Evolutionary conservation across 35 echinoderm and acorn worm species (phyloP), one percentile per base, ranked within the genome.

Genomic region (Patiria miniata): DNA sequence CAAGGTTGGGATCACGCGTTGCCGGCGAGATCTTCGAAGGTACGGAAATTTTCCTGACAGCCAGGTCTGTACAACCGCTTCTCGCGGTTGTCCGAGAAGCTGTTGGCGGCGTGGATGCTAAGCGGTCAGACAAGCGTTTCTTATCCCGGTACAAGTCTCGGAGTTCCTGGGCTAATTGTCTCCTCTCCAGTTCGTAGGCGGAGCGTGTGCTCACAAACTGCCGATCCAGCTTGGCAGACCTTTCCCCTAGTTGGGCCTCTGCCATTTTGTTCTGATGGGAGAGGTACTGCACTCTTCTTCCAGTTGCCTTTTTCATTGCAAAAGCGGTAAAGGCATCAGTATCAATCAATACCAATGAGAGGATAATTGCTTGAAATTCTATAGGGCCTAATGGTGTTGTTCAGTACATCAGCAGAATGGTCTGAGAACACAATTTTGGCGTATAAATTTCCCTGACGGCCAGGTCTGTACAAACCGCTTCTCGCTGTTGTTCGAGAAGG

Each of bases 121-220:
- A 73, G 9, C 65, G 65, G 7, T 18, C 19, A 34, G 2, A 2
- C 19, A 73, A 26, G 8, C 65, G 26, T 30, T 30, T 73, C n/a
- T 73, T 73, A 18, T 30, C 65, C 18, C 65, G 65, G 8, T 18
- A 26, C 26, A 73, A 30, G 26, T 73, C 65, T 14, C 65, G 65
- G 65, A 73, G 65, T 23, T 73, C 65, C 9, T 73, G 65, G 65
- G 65, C 65, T 12, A 73, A 23, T 73, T 73, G 65, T 30, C 65
- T 73, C 65, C 65, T 73, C 65, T 73, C 65, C 1, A 32, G 65
- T 23, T 73, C 26, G 26, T 73, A 73, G 30, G 65, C 65, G 65
- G 65, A 26, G 34, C 65, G 23, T 34, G 21, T 73, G 10, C 26
- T 32, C 7, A 73, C 34, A 23, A 73, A 34, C 26, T 73, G 65